Percentiles rank a stretch among this genome's conserved stretches.
Evolutionary conservation across 2,797 vertebrate species (phyloP).

Genomic region (Muscicapa striata): DNA sequence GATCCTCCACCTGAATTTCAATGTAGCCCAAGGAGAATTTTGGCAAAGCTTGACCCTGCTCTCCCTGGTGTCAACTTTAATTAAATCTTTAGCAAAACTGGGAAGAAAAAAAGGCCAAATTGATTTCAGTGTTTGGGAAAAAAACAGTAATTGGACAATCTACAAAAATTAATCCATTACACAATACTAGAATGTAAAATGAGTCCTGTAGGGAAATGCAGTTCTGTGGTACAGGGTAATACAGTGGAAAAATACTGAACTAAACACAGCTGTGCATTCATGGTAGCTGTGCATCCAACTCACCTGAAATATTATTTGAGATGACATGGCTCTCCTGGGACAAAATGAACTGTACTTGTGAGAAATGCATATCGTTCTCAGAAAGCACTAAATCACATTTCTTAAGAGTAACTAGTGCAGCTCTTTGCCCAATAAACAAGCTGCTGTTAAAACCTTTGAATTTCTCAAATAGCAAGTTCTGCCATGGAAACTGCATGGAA

Average conservation of each 20-base stretch:
- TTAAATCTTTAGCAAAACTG: neutral
- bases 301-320: neutral
- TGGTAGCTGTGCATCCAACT: neutral
- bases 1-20: neutral
- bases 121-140: neutral
- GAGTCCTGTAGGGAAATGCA: neutral
- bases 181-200: neutral
- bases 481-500: constrained; percentile 12
- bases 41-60: neutral
- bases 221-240: neutral
- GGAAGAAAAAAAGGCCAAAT: neutral
- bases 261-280: neutral
- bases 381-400: neutral
- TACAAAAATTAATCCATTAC: neutral
- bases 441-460: neutral
- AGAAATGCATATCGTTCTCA: neutral
- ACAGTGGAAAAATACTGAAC: neutral
- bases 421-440: neutral
- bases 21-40: neutral
- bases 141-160: neutral
- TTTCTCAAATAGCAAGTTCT: neutral
- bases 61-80: neutral
- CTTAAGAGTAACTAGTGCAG: neutral
- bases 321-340: neutral
- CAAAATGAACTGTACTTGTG: neutral